phyloP scores from a whole-genome alignment of 2,113 vertebrate genomes.

The Sterna hirundo region DNA sequence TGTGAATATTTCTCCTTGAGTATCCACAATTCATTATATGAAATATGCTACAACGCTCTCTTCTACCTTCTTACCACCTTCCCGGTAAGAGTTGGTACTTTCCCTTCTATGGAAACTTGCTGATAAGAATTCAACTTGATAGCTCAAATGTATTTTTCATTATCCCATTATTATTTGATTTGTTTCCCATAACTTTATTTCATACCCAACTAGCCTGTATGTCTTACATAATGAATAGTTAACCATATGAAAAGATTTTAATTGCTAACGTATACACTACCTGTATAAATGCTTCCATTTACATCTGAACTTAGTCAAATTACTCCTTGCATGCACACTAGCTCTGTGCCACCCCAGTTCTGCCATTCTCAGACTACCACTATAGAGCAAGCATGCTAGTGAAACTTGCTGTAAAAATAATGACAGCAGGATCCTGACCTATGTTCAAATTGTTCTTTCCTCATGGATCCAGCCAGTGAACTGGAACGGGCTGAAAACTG shows the following conservation, averaged over 20 bases:
- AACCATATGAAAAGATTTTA: not conserved
- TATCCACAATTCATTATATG: not conserved
- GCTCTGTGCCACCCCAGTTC: not conserved
- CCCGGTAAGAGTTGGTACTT: not conserved
- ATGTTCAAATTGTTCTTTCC: not conserved
- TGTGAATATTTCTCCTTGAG: not conserved
- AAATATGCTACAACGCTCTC: not conserved
- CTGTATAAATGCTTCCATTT: not conserved
- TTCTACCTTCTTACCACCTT: not conserved
- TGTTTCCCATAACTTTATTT: not conserved
- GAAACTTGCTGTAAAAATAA: slow-evolving; percentile 17
- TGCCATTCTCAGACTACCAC: not conserved
- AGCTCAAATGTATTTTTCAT: not conserved
- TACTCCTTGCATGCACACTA: not conserved
- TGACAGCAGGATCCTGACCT: slow-evolving; percentile 48
- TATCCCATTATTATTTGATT: not conserved
- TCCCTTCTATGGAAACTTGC: not conserved
- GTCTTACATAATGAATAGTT: not conserved
- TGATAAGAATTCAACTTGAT: not conserved
- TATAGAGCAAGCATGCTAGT: not conserved
- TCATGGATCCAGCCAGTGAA: slow-evolving; percentile 36
- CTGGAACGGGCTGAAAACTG: slow-evolving; percentile 47
- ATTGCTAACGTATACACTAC: not conserved
- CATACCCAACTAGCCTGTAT: not conserved
- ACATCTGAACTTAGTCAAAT: not conserved